These are phyloP conservation scores for Hyposoter didymator DNA, from an alignment of 2,888 invertebrate species.

Conservation along the genomic window DNA sequence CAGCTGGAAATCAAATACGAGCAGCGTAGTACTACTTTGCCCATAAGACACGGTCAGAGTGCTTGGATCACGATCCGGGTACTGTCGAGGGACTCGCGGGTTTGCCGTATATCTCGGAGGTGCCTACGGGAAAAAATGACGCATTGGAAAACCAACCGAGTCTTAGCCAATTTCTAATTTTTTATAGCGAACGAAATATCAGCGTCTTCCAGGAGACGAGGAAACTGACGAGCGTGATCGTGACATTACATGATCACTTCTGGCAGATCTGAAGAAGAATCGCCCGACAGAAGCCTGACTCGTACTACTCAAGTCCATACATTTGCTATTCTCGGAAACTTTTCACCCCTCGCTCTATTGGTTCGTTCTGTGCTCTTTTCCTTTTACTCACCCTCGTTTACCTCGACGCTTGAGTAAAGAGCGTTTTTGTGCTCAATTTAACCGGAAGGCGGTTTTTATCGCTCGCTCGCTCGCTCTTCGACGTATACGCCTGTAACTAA, in stretches of 20 bases:
- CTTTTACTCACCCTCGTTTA: constrained; percentile 58
- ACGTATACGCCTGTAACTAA: constrained; percentile 73
- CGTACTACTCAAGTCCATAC: constrained; percentile 56
- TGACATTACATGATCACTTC: constrained; percentile 56
- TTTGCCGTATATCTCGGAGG: neutral
- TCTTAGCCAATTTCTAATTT: constrained; percentile 43
- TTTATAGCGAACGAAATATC: neutral
- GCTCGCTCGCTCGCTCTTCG: constrained; percentile 67
- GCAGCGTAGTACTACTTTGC: neutral
- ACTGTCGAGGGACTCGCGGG: neutral
- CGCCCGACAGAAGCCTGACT: constrained; percentile 65
- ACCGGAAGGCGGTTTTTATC: constrained; percentile 77
- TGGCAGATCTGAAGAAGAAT: constrained; percentile 61
- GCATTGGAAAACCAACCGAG: neutral
- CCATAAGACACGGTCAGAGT: neutral
- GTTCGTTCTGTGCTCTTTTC: constrained; percentile 57
- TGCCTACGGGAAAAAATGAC: neutral
- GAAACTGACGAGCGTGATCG: neutral
- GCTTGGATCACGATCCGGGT: neutral
- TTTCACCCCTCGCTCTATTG: constrained; percentile 41
- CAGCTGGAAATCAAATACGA: too few species aligned
- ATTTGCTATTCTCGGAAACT: constrained; percentile 53
- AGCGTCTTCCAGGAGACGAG: neutral
- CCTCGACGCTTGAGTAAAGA: constrained; percentile 67
- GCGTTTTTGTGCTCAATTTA: constrained; percentile 76